Evolutionary conservation across 2,113 vertebrate species (phyloP).

Genomic region (Lepisosteus osseus): DNA sequence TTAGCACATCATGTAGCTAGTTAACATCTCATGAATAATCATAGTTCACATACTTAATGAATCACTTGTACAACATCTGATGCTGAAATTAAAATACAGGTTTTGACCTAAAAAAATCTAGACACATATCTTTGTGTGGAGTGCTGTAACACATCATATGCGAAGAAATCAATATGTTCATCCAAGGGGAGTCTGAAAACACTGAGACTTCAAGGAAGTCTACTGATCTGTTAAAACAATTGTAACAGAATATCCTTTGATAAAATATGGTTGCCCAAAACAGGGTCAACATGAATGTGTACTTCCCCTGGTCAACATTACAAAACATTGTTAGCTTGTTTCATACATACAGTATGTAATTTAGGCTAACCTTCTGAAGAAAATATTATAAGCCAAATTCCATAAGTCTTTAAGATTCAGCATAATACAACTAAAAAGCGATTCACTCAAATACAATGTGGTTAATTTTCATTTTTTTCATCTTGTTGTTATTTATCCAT

Average conservation of each 20-base stretch:
- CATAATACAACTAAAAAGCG: too few species aligned
- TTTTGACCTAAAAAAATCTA: constrained; percentile 5
- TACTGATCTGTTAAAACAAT: background rate
- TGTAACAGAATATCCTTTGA: background rate
- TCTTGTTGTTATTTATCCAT: too few species aligned
- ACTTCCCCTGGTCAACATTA: too few species aligned
- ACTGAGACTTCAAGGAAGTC: background rate
- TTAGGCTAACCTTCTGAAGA: too few species aligned
- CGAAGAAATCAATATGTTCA: constrained; percentile 8
- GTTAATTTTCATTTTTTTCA: too few species aligned
- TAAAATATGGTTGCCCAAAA: background rate
- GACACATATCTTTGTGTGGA: background rate
- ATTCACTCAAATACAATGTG: too few species aligned
- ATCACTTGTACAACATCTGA: constrained; percentile 64
- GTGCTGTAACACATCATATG: background rate
- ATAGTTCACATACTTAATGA: constrained; percentile 65
- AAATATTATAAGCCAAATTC: too few species aligned
- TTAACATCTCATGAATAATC: constrained; percentile 78
- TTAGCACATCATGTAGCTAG: constrained; percentile 65
- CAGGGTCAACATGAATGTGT: background rate
- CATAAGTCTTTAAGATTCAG: too few species aligned
- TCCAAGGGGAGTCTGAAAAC: background rate
- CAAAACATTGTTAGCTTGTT: too few species aligned
- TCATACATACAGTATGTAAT: too few species aligned
- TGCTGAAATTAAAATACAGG: constrained; percentile 35